Percentiles rank a stretch among this genome's conserved stretches.
Evolutionary conservation across 2,888 invertebrate genomes (phyloP).

Genomic region (Nomada hirtipes): DNA sequence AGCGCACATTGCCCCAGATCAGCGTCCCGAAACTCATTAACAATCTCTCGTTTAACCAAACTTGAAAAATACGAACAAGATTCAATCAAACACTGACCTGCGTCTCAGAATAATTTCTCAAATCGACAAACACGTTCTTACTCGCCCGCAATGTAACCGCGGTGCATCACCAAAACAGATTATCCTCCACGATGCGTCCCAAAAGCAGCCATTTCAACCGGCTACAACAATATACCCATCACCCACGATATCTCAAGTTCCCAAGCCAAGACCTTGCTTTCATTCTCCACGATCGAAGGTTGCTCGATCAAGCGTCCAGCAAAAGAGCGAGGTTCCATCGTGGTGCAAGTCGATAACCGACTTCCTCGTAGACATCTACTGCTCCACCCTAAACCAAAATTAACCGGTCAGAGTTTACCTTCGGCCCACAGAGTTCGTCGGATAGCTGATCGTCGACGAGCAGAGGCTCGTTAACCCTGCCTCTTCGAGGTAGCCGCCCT

Average conservation of each 20-base stretch:
- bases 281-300: conserved; percentile 10
- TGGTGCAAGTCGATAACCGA: conserved; percentile 20
- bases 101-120: no score
- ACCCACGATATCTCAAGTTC: conserved; percentile 9
- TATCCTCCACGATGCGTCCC: background rate
- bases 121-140: no score
- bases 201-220: background rate
- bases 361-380: conserved; percentile 39
- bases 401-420: conserved; percentile 68
- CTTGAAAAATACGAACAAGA: no score
- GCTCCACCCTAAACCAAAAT: conserved; percentile 49
- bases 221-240: background rate
- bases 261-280: background rate
- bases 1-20: no score
- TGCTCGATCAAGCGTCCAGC: conserved; percentile 12
- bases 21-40: no score
- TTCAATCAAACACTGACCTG: no score
- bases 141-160: no score
- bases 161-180: background rate
- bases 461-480: conserved; percentile 67
- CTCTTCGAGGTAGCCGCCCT: conserved; percentile 64
- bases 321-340: conserved; percentile 8
- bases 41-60: no score
- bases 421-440: conserved; percentile 59
- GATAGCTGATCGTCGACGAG: conserved; percentile 36